phyloP scores from a whole-genome alignment of 1,140 invertebrate species.

The Calycopis cecrops region DNA sequence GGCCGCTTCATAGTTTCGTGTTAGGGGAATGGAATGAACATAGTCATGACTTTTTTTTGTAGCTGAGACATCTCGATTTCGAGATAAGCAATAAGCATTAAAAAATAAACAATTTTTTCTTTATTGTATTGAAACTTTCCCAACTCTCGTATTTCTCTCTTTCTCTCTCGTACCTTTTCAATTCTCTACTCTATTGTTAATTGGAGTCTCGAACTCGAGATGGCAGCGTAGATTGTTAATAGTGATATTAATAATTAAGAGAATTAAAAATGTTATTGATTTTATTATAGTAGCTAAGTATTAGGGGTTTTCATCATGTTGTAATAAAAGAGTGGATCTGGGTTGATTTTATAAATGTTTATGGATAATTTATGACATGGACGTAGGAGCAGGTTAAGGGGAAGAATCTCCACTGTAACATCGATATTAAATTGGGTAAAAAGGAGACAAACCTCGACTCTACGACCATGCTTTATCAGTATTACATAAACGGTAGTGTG shows the following conservation, averaged over 20 bases:
- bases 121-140: neutral
- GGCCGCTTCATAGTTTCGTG: conserved; percentile 36
- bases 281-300: conserved; percentile 64
- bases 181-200: conserved; percentile 11
- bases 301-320: conserved; percentile 64
- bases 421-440: neutral
- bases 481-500: conserved; percentile 15
- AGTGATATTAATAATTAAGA: conserved; percentile 71
- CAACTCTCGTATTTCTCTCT: neutral
- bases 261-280: conserved; percentile 69
- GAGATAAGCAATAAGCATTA: conserved; percentile 14
- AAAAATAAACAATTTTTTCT: conserved; percentile 6
- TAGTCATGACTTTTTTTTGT: conserved; percentile 50
- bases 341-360: conserved; percentile 28
- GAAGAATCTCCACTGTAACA: neutral
- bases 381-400: neutral
- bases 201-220: conserved; percentile 48
- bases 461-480: conserved; percentile 13
- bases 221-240: conserved; percentile 68
- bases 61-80: conserved; percentile 57
- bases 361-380: conserved; percentile 23
- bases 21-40: conserved; percentile 37
- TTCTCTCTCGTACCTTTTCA: neutral
- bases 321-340: conserved; percentile 47
- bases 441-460: neutral